Evolutionary conservation across 2,888 invertebrate genomes (phyloP), one percentile per base, ranked within the genome.

Genomic region (Phaonia tiefii): DNA sequence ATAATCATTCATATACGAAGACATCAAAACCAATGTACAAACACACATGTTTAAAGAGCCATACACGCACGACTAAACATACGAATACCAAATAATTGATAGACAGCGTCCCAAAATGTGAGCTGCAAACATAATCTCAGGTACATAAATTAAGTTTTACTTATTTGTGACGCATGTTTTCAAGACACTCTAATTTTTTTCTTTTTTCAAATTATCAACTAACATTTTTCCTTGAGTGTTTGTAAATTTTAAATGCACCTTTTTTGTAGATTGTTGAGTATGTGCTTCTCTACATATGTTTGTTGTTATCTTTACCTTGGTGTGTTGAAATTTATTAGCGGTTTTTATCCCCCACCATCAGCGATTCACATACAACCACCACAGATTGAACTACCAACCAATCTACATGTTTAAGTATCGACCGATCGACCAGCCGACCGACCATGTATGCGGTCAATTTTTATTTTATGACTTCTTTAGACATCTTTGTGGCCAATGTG

Each of bases 271-370:
- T 60, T 7, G 17, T 60, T 42, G 63, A 63, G 42, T 63, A 63
- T 63, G 13, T 44, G 26, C 22, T 10, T 17, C 20, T 65, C 39
- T 63, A 22, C 37, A 25, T 73, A 63, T 63, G 63, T 63, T 63
- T 63, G 63, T 63, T 63, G 63, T 63, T 15, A 63, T 39, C 46
- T 60, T 4, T 39, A 51, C 2, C 66, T 31, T 66, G 49, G 51
- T 70, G 69, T 76, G 73, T 72, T 70, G 7, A 75, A 74, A 77
- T 76, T 80, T 80, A 70, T 80, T 74, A 65, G 63, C 69, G 58
- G 54, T 70, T 69, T 60, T 44, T 8, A 44, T 78, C 42, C 17
- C 54, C 25, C 17, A 42, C 46, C 17, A 17, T 79, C n/a, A n/a
- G n/a, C 46, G 25, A 63, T 60, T 15, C 49, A 22, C 49, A 13